Base-by-base conservation (phyloP, 2,888 invertebrate species). In the Mycogona germanica region DNA sequence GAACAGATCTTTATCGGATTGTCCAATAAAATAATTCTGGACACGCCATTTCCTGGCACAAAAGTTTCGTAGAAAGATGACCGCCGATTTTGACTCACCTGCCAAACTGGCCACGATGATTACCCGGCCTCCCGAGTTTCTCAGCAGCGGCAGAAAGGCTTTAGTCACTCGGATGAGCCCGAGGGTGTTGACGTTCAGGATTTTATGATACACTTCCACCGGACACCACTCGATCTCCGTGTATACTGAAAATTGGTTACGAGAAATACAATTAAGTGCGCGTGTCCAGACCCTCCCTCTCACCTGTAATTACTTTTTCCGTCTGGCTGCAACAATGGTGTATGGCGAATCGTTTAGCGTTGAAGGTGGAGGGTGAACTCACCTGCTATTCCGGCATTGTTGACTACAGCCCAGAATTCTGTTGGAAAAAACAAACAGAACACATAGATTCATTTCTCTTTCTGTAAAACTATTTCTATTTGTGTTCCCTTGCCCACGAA, bases 351-450 rank as follows among this genome's bases (percentile, higher is more conserved):
- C n/a, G n/a, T n/a, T n/a, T n/a, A n/a, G n/a, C n/a, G n/a, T n/a
- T n/a, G n/a, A n/a, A n/a, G n/a, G n/a, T n/a, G n/a, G n/a, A n/a
- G n/a, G n/a, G n/a, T n/a, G n/a, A n/a, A n/a, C n/a, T n/a, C n/a
- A n/a, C n/a, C n/a, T n/a, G 70, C 69, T 6, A 74, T 64, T 0
- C 74, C 75, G 2, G 75, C 74, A 64, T 74, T 75, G 65, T 74
- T 74, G 3, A 75, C 71, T n/a, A 75, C 58, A 2, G 70, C 73
- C 53, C 53, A 52, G 23, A 52, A 26, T 30, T 48, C 53, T 52
- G 40, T 52, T 47, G 1, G 25, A 51, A 23, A 41, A 51, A n/a
- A 21, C 14, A 51, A 30, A 30, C 19, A 2, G 47, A 2, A 29
- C 19, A 12, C 35, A 35, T 35, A 35, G 35, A 35, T 12, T 35